A percentile compares a stretch with the other conserved stretches of the same genome.
phyloP scores from a whole-genome alignment of 2,797 vertebrate genomes.

The Notolabrus celidotus region DNA sequence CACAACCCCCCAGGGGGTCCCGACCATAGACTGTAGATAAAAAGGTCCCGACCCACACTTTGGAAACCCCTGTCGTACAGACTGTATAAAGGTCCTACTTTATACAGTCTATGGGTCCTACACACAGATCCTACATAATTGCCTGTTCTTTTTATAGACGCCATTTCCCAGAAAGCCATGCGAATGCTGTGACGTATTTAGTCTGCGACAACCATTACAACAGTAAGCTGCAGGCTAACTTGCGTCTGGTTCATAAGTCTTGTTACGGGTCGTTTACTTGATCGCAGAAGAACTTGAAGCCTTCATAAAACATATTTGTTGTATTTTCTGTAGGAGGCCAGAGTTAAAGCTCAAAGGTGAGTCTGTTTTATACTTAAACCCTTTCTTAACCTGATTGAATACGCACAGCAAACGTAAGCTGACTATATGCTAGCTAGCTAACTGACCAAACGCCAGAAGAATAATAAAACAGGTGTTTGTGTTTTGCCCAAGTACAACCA shows the following conservation, averaged over 20 bases:
- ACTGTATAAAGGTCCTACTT: too few relatives aligned
- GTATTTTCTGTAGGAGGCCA: background rate
- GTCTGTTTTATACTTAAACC: constrained; percentile 1
- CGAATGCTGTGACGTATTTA: constrained; percentile 48
- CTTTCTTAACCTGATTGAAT: background rate
- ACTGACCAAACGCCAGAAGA: background rate
- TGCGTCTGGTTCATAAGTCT: too few relatives aligned
- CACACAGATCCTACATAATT: too few relatives aligned
- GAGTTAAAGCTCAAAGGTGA: constrained; percentile 56
- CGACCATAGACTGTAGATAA: too few relatives aligned
- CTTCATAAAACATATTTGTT: background rate
- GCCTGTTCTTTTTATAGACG: background rate
- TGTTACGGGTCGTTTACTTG: rapidly evolving
- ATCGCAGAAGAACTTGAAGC: rapidly evolving
- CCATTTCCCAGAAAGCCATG: constrained; percentile 72
- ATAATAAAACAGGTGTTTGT: background rate
- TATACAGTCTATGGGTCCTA: too few relatives aligned
- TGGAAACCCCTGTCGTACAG: too few relatives aligned
- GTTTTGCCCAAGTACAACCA: background rate
- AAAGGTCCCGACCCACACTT: too few relatives aligned
- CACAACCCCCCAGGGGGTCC: too few relatives aligned
- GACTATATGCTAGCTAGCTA: constrained; percentile 42
- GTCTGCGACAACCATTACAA: constrained; percentile 59
- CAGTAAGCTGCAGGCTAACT: background rate
- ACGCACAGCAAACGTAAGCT: constrained; percentile 48